phyloP scores from a whole-genome alignment of 2,888 invertebrate genomes.

The Phyllotreta cruciferae region DNA sequence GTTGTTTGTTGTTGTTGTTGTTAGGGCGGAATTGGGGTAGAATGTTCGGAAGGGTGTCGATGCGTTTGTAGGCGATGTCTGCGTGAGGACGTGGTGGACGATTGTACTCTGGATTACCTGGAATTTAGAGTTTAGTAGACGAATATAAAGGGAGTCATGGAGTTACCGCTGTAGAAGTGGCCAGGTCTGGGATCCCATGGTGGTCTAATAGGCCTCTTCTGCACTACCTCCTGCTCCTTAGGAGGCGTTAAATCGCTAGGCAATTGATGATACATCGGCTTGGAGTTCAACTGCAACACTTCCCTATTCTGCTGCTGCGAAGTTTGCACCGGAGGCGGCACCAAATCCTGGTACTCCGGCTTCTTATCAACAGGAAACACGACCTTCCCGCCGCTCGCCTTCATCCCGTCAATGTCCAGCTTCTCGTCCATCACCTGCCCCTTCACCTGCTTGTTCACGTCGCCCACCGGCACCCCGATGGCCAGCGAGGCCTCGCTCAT shows the following conservation, averaged over 20 bases:
- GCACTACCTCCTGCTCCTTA: conserved; percentile 51
- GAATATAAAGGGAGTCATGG: background rate
- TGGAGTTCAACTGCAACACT: conserved; percentile 56
- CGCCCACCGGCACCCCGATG: conserved; percentile 56
- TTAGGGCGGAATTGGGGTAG: conserved; percentile 76
- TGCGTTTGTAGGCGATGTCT: conserved; percentile 57
- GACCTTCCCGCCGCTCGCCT: conserved; percentile 52
- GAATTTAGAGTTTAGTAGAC: background rate
- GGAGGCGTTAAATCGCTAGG: conserved; percentile 62
- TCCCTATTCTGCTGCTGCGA: conserved; percentile 47
- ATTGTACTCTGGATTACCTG: conserved; percentile 54
- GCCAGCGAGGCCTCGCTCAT: conserved; percentile 58
- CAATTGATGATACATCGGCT: conserved; percentile 60
- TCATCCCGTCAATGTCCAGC: conserved; percentile 47
- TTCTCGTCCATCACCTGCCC: conserved; percentile 59
- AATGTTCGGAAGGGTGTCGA: conserved; percentile 68
- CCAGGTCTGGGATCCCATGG: conserved; percentile 62
- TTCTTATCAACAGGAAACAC: conserved; percentile 45
- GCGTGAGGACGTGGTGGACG: conserved; percentile 55
- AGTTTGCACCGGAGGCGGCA: conserved; percentile 38
- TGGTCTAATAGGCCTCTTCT: conserved; percentile 51
- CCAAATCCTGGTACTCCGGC: conserved; percentile 43
- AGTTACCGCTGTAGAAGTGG: conserved; percentile 58
- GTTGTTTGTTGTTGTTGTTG: conserved; percentile 66
- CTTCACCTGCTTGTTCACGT: conserved; percentile 51